These are phyloP conservation scores for Crossaster papposus DNA, from an alignment of 53 echinoderm and acorn worm genomes.

Conservation along the genomic window DNA sequence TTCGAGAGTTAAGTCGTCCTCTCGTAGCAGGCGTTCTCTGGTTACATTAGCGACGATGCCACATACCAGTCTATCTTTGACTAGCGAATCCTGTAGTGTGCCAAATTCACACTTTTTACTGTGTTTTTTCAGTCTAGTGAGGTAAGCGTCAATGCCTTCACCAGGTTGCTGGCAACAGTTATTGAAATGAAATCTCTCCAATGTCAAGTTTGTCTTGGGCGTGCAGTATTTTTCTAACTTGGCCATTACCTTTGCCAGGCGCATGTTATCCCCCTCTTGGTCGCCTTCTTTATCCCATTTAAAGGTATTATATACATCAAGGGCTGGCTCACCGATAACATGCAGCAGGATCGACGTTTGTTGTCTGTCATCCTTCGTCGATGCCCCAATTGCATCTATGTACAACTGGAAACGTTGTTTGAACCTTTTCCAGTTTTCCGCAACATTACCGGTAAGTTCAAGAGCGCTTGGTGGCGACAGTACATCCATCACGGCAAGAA, in stretches of 20 bases:
- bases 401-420: constrained; percentile 58
- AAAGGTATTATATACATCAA: constrained; percentile 71
- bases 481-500: constrained; percentile 26
- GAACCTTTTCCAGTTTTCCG: constrained; percentile 68
- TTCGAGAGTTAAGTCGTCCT: constrained; percentile 27
- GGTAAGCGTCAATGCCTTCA: constrained; percentile 51
- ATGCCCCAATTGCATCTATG: constrained; percentile 47
- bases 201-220: constrained; percentile 66
- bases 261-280: constrained; percentile 47
- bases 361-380: constrained; percentile 13
- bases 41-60: constrained; percentile 21
- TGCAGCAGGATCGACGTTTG: constrained; percentile 54
- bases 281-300: constrained; percentile 29
- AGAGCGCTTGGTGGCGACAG: constrained; percentile 50
- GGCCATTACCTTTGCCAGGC: constrained; percentile 46
- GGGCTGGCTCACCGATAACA: constrained; percentile 50
- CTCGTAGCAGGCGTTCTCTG: constrained; percentile 54
- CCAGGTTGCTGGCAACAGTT: constrained; percentile 44
- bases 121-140: constrained; percentile 70
- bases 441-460: constrained; percentile 61
- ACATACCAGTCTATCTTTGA: constrained; percentile 63
- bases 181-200: constrained; percentile 48
- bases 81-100: constrained; percentile 53
- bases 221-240: constrained; percentile 69
- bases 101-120: constrained; percentile 71